Base-by-base conservation (phyloP, 1,140 invertebrate species). In the Thaumetopoea pityocampa region DNA sequence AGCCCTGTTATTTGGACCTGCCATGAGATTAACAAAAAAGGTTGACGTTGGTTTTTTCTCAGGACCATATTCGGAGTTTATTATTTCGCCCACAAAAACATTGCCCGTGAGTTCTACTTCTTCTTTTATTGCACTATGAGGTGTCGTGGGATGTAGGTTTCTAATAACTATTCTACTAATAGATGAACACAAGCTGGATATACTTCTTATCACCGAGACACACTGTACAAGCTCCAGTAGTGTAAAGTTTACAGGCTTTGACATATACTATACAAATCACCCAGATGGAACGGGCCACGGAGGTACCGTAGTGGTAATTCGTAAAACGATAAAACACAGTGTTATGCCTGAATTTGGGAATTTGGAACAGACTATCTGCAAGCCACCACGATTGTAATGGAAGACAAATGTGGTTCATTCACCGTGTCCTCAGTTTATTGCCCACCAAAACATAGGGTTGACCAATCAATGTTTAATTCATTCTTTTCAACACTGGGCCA, bases 121-220 rank as follows among this genome's bases (percentile, higher is more conserved):
- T n/a, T n/a, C n/a, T n/a, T n/a, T n/a, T n/a, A n/a, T n/a, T n/a
- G n/a, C n/a, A n/a, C n/a, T n/a, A n/a, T n/a, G n/a, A n/a, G n/a
- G n/a, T n/a, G n/a, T n/a, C n/a, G n/a, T n/a, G n/a, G n/a, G n/a
- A n/a, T n/a, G n/a, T n/a, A n/a, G n/a, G n/a, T n/a, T n/a, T n/a
- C n/a, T n/a, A n/a, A n/a, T n/a, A n/a, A n/a, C n/a, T n/a, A n/a
- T n/a, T n/a, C 0, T 46, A 0, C 15, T 57, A 1, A 29, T 51
- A 4, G 28, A 20, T 3, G 14, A 4, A 6, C 28, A 53, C 5
- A 22, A 46, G 1, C 27, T 57, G 16, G 54, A 58, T 22, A 18
- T 35, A 6, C 5, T 41, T 1, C 41, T 57, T 7, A 30, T 57
- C 9, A 41, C 49, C 20, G 45, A 58, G 27, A 23, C 50, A 14